A percentile compares a stretch with the other conserved stretches of the same genome.
These are phyloP conservation scores for Sinocyclocheilus anshuiensis DNA, from an alignment of 2,113 vertebrate species.

Conservation along the genomic window DNA sequence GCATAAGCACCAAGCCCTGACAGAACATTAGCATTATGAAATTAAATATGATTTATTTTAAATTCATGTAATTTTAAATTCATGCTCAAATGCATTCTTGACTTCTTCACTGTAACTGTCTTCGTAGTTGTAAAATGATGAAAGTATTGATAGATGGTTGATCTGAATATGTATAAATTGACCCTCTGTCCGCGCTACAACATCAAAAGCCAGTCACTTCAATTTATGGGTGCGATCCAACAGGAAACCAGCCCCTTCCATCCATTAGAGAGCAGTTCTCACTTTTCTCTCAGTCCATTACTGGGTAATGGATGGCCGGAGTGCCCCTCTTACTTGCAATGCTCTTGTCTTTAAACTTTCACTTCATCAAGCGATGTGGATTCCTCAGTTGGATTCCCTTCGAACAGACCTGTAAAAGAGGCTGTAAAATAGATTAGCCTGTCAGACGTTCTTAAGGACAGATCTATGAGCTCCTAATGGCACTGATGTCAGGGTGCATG, in stretches of 20 bases:
- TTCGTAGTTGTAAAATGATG: neutral
- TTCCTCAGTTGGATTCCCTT: constrained; percentile 47
- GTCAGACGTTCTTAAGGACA: constrained; percentile 53
- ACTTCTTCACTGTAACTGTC: neutral
- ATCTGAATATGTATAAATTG: constrained; percentile 23
- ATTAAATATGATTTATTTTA: neutral
- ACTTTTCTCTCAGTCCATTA: constrained; percentile 48
- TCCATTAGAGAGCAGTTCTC: constrained; percentile 43
- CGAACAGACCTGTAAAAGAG: constrained; percentile 55
- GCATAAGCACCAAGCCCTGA: neutral
- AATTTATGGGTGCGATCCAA: constrained; percentile 22
- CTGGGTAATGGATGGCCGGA: constrained; percentile 52
- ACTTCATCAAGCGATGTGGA: constrained; percentile 49
- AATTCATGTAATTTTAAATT: neutral
- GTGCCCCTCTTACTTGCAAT: constrained; percentile 38
- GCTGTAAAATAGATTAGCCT: constrained; percentile 59
- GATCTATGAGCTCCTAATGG: constrained; percentile 59
- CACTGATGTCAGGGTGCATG: constrained; percentile 53
- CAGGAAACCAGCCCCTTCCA: constrained; percentile 2
- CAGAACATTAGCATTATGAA: neutral
- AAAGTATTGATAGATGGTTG: neutral
- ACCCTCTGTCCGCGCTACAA: neutral
- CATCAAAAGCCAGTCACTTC: neutral
- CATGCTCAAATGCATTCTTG: neutral
- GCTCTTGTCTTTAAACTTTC: constrained; percentile 56